Percentiles rank a stretch among this genome's conserved stretches.
Conservation (phyloP, 2,888 invertebrate genomes). For the Litoditis marina region DNA sequence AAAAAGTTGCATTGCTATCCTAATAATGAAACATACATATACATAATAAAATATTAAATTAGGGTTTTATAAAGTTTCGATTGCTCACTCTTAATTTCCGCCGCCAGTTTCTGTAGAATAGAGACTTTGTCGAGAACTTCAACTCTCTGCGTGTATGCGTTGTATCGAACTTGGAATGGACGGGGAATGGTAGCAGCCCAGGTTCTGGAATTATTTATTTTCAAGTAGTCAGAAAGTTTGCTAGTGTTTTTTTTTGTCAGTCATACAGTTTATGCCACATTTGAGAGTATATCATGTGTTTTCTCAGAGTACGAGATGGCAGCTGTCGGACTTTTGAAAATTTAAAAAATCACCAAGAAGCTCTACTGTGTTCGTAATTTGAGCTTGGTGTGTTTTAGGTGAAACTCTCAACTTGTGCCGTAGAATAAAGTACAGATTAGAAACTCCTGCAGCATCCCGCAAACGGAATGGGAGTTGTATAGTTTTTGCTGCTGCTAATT, state of each 20-base stretch:
- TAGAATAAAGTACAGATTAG: too few relatives aligned
- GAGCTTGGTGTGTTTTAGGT: too few relatives aligned
- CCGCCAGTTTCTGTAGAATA: conserved; percentile 79
- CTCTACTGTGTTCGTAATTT: too few relatives aligned
- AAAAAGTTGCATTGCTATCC: too few relatives aligned
- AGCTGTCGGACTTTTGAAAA: too few relatives aligned
- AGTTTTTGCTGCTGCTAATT: too few relatives aligned
- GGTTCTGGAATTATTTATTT: conserved; percentile 71
- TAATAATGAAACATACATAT: neutral
- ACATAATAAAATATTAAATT: neutral
- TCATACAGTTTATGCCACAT: too few relatives aligned
- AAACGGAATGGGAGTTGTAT: too few relatives aligned
- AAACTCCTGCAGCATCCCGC: too few relatives aligned
- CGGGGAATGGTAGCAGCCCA: conserved; percentile 89
- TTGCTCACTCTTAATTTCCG: conserved; percentile 63
- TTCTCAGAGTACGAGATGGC: too few relatives aligned
- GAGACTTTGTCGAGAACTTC: conserved; percentile 88
- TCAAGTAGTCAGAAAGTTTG: neutral
- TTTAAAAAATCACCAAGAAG: too few relatives aligned
- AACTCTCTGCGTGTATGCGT: conserved; percentile 86
- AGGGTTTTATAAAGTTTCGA: neutral
- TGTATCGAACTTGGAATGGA: conserved; percentile 92
- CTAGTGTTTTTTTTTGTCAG: neutral
- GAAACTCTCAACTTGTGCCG: too few relatives aligned
- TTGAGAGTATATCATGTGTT: neutral